These are phyloP conservation scores for Brachionus paranguensis DNA, from an alignment of 1,140 invertebrate species.

Conservation along the genomic window DNA sequence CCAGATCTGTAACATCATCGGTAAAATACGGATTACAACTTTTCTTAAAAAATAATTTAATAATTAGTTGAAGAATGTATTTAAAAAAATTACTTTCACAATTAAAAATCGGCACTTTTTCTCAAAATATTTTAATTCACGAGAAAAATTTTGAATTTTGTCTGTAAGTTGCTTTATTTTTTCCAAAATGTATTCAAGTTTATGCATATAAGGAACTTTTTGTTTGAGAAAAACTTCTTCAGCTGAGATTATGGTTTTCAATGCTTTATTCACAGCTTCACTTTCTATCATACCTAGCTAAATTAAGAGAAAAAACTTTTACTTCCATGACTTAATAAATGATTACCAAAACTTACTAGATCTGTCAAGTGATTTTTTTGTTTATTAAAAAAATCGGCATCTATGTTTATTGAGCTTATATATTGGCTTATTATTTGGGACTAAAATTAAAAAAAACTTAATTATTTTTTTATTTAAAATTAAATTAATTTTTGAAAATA, in stretches of 20 bases:
- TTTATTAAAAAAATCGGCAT: conserved; percentile 18
- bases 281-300: conserved; percentile 11
- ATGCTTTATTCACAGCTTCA: conserved; percentile 2
- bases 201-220: conserved; percentile 21
- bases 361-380: conserved; percentile 19
- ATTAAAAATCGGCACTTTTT: not conserved
- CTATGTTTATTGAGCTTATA: conserved; percentile 16
- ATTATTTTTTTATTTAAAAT: not conserved
- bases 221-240: conserved; percentile 22
- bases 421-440: conserved; percentile 10
- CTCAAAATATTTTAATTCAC: not conserved
- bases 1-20: not conserved
- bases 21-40: not conserved
- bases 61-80: not conserved
- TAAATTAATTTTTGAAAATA: not conserved
- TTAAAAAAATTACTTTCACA: not conserved
- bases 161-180: not conserved
- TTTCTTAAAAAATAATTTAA: not conserved
- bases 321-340: not conserved
- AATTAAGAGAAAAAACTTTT: not conserved
- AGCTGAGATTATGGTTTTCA: conserved; percentile 12
- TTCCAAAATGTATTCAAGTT: not conserved
- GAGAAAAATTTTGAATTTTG: not conserved
- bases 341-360: not conserved
- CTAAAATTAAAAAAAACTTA: not conserved